phyloP scores from a whole-genome alignment of 2,113 vertebrate genomes.

The Amblyornis subalaris region DNA sequence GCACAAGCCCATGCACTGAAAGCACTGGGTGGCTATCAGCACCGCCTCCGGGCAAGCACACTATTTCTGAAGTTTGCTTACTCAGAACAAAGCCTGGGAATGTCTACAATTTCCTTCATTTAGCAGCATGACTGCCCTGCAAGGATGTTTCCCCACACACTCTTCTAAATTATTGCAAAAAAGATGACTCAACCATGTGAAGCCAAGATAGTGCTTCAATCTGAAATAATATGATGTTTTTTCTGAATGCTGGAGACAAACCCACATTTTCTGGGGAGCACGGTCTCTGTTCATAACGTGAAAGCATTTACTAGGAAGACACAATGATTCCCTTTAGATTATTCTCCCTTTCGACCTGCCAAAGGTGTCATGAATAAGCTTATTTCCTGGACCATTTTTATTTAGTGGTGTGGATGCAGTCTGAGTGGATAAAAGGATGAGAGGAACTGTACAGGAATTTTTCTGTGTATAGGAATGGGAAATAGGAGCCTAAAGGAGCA shows the following conservation, averaged over 20 bases:
- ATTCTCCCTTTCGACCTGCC: fast-evolving
- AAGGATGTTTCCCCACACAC: background rate
- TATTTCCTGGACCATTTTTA: background rate
- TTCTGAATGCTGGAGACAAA: background rate
- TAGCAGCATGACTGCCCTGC: background rate
- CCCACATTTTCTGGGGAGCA: background rate
- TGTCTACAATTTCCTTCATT: background rate
- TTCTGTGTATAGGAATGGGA: background rate
- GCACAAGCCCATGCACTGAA: background rate
- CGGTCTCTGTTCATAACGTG: background rate
- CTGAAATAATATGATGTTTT: background rate
- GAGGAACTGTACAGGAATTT: background rate
- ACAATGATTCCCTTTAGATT: background rate
- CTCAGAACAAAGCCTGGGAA: background rate
- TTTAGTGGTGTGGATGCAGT: background rate
- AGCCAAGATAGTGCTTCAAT: background rate
- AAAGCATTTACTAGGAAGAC: background rate
- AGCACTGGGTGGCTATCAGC: background rate
- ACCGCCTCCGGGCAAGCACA: background rate
- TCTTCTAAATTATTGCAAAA: background rate
- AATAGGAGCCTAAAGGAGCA: background rate
- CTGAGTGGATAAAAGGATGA: background rate
- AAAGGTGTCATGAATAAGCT: background rate
- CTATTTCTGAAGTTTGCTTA: background rate
- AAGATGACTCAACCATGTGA: background rate